phyloP scores from a whole-genome alignment of 2,113 vertebrate species.

The Polypterus senegalus region DNA sequence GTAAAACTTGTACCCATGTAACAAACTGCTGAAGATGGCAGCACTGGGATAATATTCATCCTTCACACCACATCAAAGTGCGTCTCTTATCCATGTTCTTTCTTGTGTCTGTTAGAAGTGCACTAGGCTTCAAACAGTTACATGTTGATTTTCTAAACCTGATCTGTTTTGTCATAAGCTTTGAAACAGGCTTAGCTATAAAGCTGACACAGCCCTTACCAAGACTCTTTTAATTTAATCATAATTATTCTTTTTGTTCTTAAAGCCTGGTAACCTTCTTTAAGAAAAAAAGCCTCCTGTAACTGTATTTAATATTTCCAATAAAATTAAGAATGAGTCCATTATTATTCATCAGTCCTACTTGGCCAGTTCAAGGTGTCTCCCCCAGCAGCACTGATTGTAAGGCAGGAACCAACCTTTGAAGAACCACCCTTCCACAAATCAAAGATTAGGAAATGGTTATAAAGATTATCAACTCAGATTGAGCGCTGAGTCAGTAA shows the following conservation, averaged over 20 bases:
- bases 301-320: too few species aligned
- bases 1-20: neutral
- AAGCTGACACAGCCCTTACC: neutral
- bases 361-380: too few species aligned
- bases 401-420: too few species aligned
- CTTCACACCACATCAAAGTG: neutral
- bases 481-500: too few species aligned
- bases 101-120: conserved; percentile 1
- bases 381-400: too few species aligned
- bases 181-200: neutral
- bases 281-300: too few species aligned
- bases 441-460: too few species aligned
- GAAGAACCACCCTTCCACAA: too few species aligned
- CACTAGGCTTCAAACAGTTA: neutral
- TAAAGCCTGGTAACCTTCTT: neutral
- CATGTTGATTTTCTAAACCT: neutral
- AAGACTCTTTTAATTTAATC: neutral
- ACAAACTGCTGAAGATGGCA: neutral
- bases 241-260: conserved; percentile 6
- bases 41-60: neutral
- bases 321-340: too few species aligned
- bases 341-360: too few species aligned
- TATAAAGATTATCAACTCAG: too few species aligned
- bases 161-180: neutral
- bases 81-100: neutral